Base-by-base conservation (phyloP, 1,140 invertebrate genomes). In the Caenorhabditis remanei region DNA sequence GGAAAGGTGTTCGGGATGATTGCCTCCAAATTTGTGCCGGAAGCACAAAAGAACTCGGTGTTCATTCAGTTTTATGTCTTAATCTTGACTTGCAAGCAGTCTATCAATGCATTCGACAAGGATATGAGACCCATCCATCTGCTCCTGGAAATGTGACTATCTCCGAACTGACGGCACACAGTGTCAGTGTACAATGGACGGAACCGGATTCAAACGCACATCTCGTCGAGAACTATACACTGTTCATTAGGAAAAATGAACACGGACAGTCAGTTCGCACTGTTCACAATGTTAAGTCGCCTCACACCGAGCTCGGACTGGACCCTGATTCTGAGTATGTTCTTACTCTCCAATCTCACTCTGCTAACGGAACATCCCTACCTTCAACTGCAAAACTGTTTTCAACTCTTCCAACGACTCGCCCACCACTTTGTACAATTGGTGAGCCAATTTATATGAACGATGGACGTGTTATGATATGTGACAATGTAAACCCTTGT, bases 51-150 rank as follows among this genome's bases (percentile, higher is more conserved):
- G 46, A 85, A 24, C 65, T 88, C 0, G 84, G 87, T 9, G 67
- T 85, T n/a, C 87, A 88, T 48, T 85, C 87, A 6, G 87, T 88
- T 53, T 56, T 88, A 0, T 88, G 87, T 41, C 87, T 88, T 40
- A 88, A 88, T 67, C 58, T 88, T 7, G 87, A 88, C 53, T 32
- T 88, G 9, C 41, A 67, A 55, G 84, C 87, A 61, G 85, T 88
- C 67, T 88, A 88, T 48, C 87, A 88, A 56, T 88, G 87, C 46
- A 55, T 88, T 21, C 32, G 83, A 58, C 85, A 88, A 75, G 87
- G 87, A 16, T 88, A 88, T 65, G 87, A 85, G 32, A 85, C 87
- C 1, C 87, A 88, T 61, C 87, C 87, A 8, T 88, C 87, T 46
- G 43, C 87, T 43, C 87, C 87, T 50, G 58, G 87, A 19, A 88